Conservation (phyloP, 2,113 vertebrate species). For the Pao palembangensis region DNA sequence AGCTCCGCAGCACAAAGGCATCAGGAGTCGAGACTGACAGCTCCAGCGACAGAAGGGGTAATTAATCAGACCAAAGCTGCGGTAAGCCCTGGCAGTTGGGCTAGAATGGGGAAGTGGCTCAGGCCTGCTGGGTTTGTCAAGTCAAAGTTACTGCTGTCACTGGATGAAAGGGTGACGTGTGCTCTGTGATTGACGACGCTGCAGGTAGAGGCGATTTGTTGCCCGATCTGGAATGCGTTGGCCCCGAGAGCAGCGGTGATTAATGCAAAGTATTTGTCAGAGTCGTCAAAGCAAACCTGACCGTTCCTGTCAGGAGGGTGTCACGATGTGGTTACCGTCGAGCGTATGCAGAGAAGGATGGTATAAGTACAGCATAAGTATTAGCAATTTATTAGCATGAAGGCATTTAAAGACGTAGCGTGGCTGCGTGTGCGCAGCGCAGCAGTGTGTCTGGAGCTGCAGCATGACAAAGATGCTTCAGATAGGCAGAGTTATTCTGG, state of each 20-base stretch:
- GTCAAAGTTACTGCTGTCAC: constrained; percentile 57
- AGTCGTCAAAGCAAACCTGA: constrained; percentile 15
- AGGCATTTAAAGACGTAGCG: no score
- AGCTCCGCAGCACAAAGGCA: constrained; percentile 39
- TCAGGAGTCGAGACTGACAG: constrained; percentile 63
- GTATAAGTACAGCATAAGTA: no score
- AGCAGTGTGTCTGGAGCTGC: no score
- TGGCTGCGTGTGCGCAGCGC: no score
- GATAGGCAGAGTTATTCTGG: no score
- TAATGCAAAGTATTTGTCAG: constrained; percentile 33
- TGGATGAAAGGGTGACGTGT: background rate
- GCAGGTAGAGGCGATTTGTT: constrained; percentile 55
- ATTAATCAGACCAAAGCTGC: constrained; percentile 69
- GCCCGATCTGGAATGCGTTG: constrained; percentile 51
- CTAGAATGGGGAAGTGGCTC: constrained; percentile 71
- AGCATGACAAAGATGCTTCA: no score
- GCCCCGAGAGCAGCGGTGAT: constrained; percentile 39
- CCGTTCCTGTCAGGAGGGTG: constrained; percentile 1
- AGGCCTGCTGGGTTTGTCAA: constrained; percentile 62
- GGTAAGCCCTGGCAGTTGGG: constrained; percentile 64
- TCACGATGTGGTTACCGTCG: background rate
- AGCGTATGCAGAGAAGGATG: no score
- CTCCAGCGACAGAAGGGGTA: constrained; percentile 53
- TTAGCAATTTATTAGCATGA: no score
- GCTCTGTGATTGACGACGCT: constrained; percentile 49